Evolutionary conservation across 2,888 invertebrate species (phyloP).

Genomic region (Andrena hattorfiana): DNA sequence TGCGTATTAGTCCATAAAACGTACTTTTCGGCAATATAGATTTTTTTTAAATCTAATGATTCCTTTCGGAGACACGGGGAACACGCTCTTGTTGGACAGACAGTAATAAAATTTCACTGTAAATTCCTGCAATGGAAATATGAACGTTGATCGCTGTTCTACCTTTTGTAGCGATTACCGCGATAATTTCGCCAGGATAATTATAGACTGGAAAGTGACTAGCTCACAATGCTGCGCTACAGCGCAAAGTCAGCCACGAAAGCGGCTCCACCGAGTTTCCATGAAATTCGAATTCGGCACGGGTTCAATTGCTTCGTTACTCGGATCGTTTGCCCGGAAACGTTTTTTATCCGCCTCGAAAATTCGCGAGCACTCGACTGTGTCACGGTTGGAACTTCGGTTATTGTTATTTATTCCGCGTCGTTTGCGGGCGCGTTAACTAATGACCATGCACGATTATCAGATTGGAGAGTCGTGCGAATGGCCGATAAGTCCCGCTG

Average conservation of each 20-base stretch:
- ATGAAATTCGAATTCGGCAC: constrained; percentile 27
- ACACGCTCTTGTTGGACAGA: no score
- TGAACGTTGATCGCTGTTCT: not conserved
- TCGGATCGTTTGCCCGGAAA: constrained; percentile 4
- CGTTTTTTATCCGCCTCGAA: constrained; percentile 5
- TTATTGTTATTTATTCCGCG: constrained; percentile 1
- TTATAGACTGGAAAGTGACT: not conserved
- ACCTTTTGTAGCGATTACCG: not conserved
- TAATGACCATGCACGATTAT: not conserved
- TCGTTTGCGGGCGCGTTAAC: not conserved
- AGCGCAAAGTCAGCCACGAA: not conserved
- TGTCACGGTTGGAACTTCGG: no score
- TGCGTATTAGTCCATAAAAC: no score
- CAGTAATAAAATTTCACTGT: no score
- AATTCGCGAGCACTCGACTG: not conserved
- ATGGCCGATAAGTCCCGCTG: not conserved
- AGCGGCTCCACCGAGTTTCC: not conserved
- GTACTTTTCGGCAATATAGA: no score
- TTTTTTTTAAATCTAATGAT: no score
- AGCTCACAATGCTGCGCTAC: not conserved
- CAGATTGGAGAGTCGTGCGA: not conserved
- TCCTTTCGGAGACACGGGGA: no score
- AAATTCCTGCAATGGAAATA: no score
- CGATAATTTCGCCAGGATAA: not conserved
- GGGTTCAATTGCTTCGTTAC: constrained; percentile 13